These are phyloP conservation scores for Bradypodion pumilum DNA, from an alignment of 2,797 vertebrate species.

Conservation along the genomic window DNA sequence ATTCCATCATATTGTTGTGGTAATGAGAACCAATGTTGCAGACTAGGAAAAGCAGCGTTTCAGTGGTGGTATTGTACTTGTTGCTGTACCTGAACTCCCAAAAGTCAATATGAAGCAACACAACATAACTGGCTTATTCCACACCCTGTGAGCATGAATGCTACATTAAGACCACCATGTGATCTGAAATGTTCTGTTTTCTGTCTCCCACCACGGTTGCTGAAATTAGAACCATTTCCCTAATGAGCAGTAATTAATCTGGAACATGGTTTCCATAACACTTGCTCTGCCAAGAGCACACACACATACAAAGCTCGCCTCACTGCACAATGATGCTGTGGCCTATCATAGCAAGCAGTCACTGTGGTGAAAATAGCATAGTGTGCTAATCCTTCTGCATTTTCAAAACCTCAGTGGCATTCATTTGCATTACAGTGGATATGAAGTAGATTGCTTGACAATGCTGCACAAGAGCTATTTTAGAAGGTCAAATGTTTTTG, in stretches of 20 bases:
- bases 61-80: background rate
- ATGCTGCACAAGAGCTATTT: background rate
- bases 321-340: background rate
- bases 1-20: constrained; percentile 10
- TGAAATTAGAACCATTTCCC: background rate
- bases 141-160: background rate
- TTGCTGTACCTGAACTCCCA: background rate
- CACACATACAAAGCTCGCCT: background rate
- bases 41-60: background rate
- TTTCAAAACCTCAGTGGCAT: background rate
- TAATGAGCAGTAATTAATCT: background rate
- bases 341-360: background rate
- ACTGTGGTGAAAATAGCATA: background rate
- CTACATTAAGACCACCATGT: background rate
- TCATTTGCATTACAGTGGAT: background rate
- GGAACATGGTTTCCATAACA: background rate
- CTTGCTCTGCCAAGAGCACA: background rate
- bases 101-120: no score
- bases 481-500: background rate
- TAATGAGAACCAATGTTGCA: constrained; percentile 19
- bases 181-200: background rate
- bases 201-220: no score
- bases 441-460: background rate
- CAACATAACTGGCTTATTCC: no score
- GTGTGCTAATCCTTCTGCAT: background rate